phyloP scores from a whole-genome alignment of 2,113 vertebrate species.

The Pomatostomus ruficeps region DNA sequence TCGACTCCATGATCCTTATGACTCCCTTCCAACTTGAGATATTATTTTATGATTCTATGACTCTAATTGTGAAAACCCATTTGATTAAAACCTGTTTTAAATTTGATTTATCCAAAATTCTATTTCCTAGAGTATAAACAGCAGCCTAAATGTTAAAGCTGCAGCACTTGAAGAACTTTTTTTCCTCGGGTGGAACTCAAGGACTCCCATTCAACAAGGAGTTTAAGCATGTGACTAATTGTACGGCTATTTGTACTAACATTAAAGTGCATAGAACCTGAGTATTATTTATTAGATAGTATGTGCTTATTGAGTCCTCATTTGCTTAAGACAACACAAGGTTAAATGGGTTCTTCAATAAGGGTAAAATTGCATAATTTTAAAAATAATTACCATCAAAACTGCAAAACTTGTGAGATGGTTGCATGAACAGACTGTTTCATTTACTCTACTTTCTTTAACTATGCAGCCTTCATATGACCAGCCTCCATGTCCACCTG shows the following conservation, averaged over 20 bases:
- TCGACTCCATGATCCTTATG: neutral
- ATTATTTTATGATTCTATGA: neutral
- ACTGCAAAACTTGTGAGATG: constrained; percentile 93
- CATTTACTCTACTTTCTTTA: constrained; percentile 69
- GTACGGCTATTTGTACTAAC: neutral
- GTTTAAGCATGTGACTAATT: neutral
- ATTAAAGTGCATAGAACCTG: neutral
- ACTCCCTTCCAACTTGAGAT: neutral
- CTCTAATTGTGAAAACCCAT: neutral
- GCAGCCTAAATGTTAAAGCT: neutral
- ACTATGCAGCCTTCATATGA: constrained; percentile 78
- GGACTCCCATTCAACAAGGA: neutral
- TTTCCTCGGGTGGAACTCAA: neutral
- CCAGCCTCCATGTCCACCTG: constrained; percentile 87
- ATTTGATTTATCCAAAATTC: neutral
- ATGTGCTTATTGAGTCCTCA: neutral
- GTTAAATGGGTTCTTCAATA: neutral
- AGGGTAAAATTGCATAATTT: neutral
- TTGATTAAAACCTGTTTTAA: neutral
- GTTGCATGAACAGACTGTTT: constrained; percentile 86
- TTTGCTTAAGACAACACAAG: neutral
- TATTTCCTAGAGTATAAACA: neutral
- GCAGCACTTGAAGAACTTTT: neutral
- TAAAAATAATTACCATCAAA: constrained; percentile 77
- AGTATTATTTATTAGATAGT: neutral